Conservation (phyloP, 1,140 invertebrate species). For the Amyelois transitella region DNA sequence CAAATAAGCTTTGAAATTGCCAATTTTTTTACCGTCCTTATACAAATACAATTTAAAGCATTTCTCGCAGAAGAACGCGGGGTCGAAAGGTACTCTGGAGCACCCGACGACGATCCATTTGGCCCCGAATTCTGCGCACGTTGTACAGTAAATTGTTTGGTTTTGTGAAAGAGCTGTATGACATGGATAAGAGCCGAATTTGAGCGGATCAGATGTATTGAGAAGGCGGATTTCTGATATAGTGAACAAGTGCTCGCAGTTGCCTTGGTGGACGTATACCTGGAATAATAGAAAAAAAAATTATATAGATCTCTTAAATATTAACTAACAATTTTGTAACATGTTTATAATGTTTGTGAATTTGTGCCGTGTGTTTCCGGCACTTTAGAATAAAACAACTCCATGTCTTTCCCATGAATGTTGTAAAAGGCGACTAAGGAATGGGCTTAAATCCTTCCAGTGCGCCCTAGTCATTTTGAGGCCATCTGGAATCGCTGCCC, state of each 20-base stretch:
- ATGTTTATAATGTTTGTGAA: no score
- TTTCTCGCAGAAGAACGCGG: conserved; percentile 78
- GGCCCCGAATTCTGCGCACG: conserved; percentile 62
- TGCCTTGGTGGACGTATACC: conserved; percentile 91
- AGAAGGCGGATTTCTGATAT: conserved; percentile 82
- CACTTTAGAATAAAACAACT: no score
- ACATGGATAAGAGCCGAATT: conserved; percentile 71
- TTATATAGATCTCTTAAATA: no score
- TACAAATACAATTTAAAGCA: conserved; percentile 82
- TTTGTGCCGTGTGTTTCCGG: no score
- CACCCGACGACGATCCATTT: conserved; percentile 78
- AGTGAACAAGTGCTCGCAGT: conserved; percentile 90
- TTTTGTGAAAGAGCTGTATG: conserved; percentile 62
- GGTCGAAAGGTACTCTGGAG: conserved; percentile 78
- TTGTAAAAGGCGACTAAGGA: no score
- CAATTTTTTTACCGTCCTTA: conserved; percentile 75
- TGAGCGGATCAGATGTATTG: conserved; percentile 64
- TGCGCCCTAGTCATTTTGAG: no score
- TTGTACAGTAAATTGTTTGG: conserved; percentile 56
- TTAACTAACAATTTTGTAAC: no score
- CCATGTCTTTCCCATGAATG: no score
- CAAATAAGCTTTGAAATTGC: conserved; percentile 71
- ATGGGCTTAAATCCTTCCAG: no score
- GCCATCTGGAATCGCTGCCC: no score
- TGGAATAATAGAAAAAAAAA: conserved; percentile 49